These are phyloP conservation scores for Phenacoccus solenopsis DNA, from an alignment of 1,140 invertebrate species.

Conservation along the genomic window DNA sequence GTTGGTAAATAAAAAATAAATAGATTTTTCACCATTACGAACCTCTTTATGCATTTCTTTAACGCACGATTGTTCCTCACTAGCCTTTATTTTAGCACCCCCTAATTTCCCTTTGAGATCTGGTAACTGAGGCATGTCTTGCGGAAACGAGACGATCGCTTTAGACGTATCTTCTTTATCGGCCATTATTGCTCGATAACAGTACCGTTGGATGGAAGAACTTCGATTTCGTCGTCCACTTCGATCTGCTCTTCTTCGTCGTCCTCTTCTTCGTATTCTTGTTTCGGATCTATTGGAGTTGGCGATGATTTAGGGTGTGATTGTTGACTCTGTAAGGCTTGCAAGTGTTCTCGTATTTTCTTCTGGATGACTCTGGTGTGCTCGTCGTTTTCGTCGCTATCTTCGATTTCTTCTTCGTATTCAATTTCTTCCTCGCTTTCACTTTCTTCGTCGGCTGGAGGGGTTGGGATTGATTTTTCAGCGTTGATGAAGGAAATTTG, in stretches of 20 bases:
- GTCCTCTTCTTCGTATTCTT: not conserved
- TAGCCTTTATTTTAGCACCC: conserved; percentile 1
- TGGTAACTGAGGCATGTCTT: not conserved
- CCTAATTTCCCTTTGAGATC: conserved; percentile 8
- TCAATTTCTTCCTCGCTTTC: not conserved
- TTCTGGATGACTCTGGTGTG: not conserved
- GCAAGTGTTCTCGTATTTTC: not conserved
- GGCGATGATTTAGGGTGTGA: not conserved
- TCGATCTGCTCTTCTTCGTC: not conserved
- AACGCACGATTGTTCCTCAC: not conserved
- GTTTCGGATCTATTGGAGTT: not conserved
- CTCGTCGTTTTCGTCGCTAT: not conserved
- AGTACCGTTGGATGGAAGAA: not conserved
- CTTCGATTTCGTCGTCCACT: not conserved
- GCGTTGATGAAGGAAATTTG: not conserved
- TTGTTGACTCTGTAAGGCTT: not conserved
- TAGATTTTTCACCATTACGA: too few relatives aligned
- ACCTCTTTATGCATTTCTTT: conserved; percentile 7
- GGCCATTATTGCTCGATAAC: not conserved
- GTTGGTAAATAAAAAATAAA: not conserved
- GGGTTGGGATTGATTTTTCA: not conserved
- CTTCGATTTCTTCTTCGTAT: not conserved
- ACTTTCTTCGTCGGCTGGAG: not conserved
- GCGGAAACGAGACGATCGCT: not conserved
- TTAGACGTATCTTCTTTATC: not conserved